Conservation (phyloP, 2,888 invertebrate species). For the Dicranocentrus wangi region DNA sequence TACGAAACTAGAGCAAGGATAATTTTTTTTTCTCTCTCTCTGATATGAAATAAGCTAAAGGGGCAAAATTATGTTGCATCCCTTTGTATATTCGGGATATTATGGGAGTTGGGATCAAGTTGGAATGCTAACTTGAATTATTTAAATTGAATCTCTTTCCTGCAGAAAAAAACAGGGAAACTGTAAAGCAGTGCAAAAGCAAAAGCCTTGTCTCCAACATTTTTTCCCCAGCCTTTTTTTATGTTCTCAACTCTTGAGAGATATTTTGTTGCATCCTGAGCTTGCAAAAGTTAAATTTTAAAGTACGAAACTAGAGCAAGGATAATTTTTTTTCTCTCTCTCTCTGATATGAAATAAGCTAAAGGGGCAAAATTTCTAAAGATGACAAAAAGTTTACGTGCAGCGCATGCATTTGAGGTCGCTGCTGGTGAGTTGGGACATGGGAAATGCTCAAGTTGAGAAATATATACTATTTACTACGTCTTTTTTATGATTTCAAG, state of each 20-base stretch:
- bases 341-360: too few species aligned
- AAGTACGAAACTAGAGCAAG: constrained; percentile 4
- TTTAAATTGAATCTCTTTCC: constrained; percentile 8
- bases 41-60: too few species aligned
- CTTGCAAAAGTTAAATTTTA: neutral
- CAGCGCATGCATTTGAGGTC: neutral
- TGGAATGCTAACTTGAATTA: neutral
- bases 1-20: constrained; percentile 4
- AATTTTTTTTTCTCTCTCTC: neutral
- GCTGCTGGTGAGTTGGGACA: constrained; percentile 6
- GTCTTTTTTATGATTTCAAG: constrained; percentile 10
- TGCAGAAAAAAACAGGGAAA: neutral
- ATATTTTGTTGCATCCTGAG: neutral
- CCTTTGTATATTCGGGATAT: too few species aligned
- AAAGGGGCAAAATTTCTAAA: too few species aligned
- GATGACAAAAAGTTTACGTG: constrained; percentile 5
- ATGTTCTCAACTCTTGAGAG: too few species aligned
- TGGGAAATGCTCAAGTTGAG: too few species aligned
- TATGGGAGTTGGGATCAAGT: constrained; percentile 18
- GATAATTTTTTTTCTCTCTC: neutral
- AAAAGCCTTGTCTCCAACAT: neutral
- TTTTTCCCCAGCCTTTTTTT: too few species aligned
- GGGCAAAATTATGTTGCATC: too few species aligned
- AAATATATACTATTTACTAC: neutral
- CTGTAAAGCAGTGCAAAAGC: neutral